Evolutionary conservation across 2,888 invertebrate species (phyloP), one percentile per base, ranked within the genome.

Genomic region (Netelia fuscicornis): DNA sequence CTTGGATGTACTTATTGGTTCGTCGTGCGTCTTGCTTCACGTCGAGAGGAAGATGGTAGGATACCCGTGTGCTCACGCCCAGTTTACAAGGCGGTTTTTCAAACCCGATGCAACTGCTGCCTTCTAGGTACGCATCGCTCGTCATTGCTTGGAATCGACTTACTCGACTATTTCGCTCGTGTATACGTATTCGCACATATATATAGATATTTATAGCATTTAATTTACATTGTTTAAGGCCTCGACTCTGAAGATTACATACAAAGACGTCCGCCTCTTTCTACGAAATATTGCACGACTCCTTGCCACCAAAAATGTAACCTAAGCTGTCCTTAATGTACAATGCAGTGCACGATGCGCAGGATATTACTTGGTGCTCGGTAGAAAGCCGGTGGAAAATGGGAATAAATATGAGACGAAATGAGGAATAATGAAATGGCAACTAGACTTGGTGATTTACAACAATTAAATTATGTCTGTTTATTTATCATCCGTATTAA

Each of bases 1-100:
- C 90, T 88, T 89, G 88, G 72, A 75, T 79, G 84, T 86, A 86
- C 86, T 87, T 87, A 86, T 86, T 85, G 85, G 87, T 84, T 83
- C 85, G 71, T 65, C 58, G 75, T 44, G 72, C 65, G 79, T 11
- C 64, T 76, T 23, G 9, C 54, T 58, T 58, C 17, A 58, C 20
- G 11, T 23, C 37, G 62, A 44, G 71, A 79, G 54, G 54, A 62
- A 70, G 23, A 67, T 48, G 10, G 74, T 52, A 23, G 72, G 58
- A 23, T 13, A 64, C 52, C 67, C 37, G 64, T 42, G 30, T 67
- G 60, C 65, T 44, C 62, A 75, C 58, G 58, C 64, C 71, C 70
- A 48, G 37, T 20, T 48, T 52, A 23, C 48, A 10, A n/a, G 65
- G 48, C 54, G 77, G 17, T 78, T 48, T 44, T 78, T 20, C 10